Evolutionary conservation across 2,797 vertebrate species (phyloP), one percentile per base, ranked within the genome.

Genomic region (Lepus oiostolus): DNA sequence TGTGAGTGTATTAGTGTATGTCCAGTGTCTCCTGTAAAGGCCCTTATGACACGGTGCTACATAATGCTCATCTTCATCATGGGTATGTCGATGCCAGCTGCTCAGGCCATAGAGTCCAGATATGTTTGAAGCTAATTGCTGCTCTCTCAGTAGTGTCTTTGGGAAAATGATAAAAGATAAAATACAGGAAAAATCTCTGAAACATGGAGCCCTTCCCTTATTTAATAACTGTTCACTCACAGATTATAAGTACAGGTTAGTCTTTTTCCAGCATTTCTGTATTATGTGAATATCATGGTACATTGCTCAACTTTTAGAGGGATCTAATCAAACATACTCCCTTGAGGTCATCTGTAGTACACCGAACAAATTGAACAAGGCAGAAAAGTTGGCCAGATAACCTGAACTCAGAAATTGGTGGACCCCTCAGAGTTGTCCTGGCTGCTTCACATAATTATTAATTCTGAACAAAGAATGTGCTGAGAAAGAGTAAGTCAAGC

Each of bases 1-100:
- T 96, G 88, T 98, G 91, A 96, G 95, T 97, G 96, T 71, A 42
- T 35, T 50, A 77, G 85, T 98, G 95, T 96, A 97, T 89, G 80
- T 91, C 58, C 22, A 5, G 54, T 54, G 92, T 96, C 92, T 91
- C 87, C 3, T 84, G 71, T 77, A 92, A 96, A 67, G 81, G 52
- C 93, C 70, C 89, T 92, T 89, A 14, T 9, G 82, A 68, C 0
- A 3, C 84, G 62, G 62, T 24, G 30, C 93, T 93, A 0, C 79
- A 58, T 76, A 7, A n/a, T 21, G 7, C 47, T 93, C 96, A 95
- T 94, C 95, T 95, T 95, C 83, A 6, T 95, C 95, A 92, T 91
- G 88, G 9, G 38, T 77, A 47, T 79, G 80, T 82, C 47, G 1
- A 72, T 83, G n/a, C 75, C 86, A 38, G 90, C 79, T 87, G 82